Evolutionary conservation across 2,888 invertebrate species (phyloP).

Genomic region (Agrilus biguttatus): DNA sequence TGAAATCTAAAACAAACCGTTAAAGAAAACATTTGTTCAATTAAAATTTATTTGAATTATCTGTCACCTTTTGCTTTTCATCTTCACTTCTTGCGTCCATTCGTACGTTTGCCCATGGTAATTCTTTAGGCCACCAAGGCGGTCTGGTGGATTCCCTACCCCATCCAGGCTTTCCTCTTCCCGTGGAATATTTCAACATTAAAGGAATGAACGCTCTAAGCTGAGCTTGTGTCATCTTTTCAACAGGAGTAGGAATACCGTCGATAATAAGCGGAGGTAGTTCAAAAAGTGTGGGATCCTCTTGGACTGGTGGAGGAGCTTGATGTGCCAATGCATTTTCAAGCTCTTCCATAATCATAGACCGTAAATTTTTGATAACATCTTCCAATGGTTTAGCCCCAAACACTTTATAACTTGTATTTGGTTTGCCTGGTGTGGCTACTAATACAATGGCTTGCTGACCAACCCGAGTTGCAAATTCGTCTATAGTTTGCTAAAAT

Average conservation of each 20-base stretch:
- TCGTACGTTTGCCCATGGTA: slow-evolving; percentile 96
- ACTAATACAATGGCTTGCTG: slow-evolving; percentile 94
- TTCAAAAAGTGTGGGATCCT: slow-evolving; percentile 89
- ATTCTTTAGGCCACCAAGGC: slow-evolving; percentile 95
- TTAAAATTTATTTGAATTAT: background rate
- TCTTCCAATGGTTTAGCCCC: slow-evolving; percentile 94
- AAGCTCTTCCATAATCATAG: slow-evolving; percentile 88
- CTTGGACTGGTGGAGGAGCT: slow-evolving; percentile 70
- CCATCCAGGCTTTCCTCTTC: slow-evolving; percentile 95
- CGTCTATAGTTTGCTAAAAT: slow-evolving; percentile 79
- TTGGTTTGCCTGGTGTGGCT: slow-evolving; percentile 91
- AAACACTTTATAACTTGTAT: slow-evolving; percentile 91
- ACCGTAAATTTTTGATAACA: slow-evolving; percentile 81
- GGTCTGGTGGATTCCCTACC: slow-evolving; percentile 91
- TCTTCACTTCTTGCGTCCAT: slow-evolving; percentile 95
- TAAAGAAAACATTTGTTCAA: background rate
- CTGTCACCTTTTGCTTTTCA: slow-evolving; percentile 82
- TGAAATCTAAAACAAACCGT: slow-evolving; percentile 56
- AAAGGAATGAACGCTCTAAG: slow-evolving; percentile 91
- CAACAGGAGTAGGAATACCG: slow-evolving; percentile 94
- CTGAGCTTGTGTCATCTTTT: slow-evolving; percentile 98
- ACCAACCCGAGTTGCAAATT: slow-evolving; percentile 92
- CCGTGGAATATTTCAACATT: slow-evolving; percentile 96
- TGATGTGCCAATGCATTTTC: slow-evolving; percentile 89
- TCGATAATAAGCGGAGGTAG: slow-evolving; percentile 92